These are phyloP conservation scores for Notothenia rossii DNA, from an alignment of 2,113 vertebrate genomes.

Conservation along the genomic window DNA sequence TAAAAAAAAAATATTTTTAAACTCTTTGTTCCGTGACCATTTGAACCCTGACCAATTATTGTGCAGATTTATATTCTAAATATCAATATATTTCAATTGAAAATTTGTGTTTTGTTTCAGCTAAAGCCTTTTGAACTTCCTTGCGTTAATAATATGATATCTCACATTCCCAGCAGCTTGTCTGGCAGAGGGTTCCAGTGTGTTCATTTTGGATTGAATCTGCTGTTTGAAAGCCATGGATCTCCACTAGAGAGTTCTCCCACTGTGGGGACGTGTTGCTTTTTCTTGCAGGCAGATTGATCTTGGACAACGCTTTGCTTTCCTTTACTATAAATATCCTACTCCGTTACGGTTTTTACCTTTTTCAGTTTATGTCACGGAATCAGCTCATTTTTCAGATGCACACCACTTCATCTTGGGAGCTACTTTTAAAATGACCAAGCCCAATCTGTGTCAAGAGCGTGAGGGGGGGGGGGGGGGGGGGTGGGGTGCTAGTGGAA, in stretches of 20 bases:
- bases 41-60: constrained; percentile 13
- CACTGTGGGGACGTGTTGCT: constrained; percentile 35
- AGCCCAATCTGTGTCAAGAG: too few relatives aligned
- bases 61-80: not conserved
- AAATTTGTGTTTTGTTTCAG: constrained; percentile 32
- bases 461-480: too few relatives aligned
- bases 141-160: constrained; percentile 49
- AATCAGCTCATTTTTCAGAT: not conserved
- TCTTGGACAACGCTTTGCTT: constrained; percentile 23
- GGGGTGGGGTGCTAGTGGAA: too few relatives aligned
- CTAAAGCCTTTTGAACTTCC: constrained; percentile 38
- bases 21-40: constrained; percentile 13
- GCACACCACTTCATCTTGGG: not conserved
- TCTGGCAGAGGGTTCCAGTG: constrained; percentile 37
- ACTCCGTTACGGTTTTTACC: constrained; percentile 2
- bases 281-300: constrained; percentile 1
- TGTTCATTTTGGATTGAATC: constrained; percentile 65
- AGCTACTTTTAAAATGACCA: too few relatives aligned
- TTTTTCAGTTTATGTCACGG: not conserved
- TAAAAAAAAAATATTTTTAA: constrained; percentile 23
- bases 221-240: constrained; percentile 49
- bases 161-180: constrained; percentile 46
- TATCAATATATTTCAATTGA: constrained; percentile 36
- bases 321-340: constrained; percentile 4
- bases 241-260: constrained; percentile 25